Evolutionary conservation across 2,888 invertebrate species (phyloP).

Genomic region (Xiphydria camelus): DNA sequence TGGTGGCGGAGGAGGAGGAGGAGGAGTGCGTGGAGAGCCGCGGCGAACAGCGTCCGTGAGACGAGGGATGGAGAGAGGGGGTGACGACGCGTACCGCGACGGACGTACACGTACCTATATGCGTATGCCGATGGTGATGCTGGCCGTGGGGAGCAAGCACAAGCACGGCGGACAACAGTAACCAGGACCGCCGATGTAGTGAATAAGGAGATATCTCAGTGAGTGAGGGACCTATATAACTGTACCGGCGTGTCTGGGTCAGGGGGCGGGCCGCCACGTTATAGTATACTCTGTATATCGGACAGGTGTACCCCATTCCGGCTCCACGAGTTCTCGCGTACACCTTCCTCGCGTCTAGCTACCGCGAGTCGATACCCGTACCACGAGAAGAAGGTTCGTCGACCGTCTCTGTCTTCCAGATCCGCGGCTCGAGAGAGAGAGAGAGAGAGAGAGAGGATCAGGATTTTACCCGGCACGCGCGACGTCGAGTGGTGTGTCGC

Average conservation of each 20-base stretch:
- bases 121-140: slow-evolving; percentile 7
- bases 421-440: too few relatives aligned
- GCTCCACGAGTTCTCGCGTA: slow-evolving; percentile 51
- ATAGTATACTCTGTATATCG: slow-evolving; percentile 54
- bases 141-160: neutral
- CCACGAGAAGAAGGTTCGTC: too few relatives aligned
- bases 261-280: slow-evolving; percentile 61
- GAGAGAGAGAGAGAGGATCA: too few relatives aligned
- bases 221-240: slow-evolving; percentile 60
- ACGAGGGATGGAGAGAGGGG: slow-evolving; percentile 9
- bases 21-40: too few relatives aligned
- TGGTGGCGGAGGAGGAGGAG: neutral
- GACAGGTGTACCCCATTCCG: slow-evolving; percentile 62
- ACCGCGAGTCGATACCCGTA: slow-evolving; percentile 2
- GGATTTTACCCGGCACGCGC: too few relatives aligned
- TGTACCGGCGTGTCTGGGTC: slow-evolving; percentile 63
- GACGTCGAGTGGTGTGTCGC: too few relatives aligned
- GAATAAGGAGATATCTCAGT: slow-evolving; percentile 27
- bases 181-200: slow-evolving; percentile 25
- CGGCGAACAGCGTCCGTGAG: too few relatives aligned
- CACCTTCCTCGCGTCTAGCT: slow-evolving; percentile 26
- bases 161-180: slow-evolving; percentile 10
- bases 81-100: slow-evolving; percentile 12
- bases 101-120: slow-evolving; percentile 8
- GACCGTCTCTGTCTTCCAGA: too few relatives aligned